Conservation (phyloP, 2,888 invertebrate genomes). For the Amphipoea oculea region DNA sequence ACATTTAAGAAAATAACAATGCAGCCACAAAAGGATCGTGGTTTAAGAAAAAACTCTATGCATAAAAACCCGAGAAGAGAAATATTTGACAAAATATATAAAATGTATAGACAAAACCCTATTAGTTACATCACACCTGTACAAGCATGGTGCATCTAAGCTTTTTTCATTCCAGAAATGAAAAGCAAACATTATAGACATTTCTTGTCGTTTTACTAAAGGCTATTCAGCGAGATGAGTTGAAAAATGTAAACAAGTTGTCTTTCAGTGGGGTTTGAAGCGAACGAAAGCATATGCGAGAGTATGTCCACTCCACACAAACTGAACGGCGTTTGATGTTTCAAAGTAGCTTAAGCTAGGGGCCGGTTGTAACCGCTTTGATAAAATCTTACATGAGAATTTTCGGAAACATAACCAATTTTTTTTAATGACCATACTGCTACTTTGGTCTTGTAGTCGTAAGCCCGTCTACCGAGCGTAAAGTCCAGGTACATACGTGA, state of each 20-base stretch:
- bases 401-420: neutral
- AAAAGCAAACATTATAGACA: constrained; percentile 56
- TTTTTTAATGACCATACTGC: neutral
- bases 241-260: constrained; percentile 62
- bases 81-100: neutral
- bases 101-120: neutral
- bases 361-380: neutral
- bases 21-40: neutral
- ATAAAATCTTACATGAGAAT: constrained; percentile 12
- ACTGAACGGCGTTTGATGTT: constrained; percentile 59
- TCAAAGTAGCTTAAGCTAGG: constrained; percentile 29
- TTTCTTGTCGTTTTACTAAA: constrained; percentile 43
- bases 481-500: neutral
- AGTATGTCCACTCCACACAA: constrained; percentile 59
- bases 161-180: constrained; percentile 43
- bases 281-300: constrained; percentile 43
- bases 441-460: neutral
- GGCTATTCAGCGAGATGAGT: constrained; percentile 61
- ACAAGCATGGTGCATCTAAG: constrained; percentile 2
- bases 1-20: neutral
- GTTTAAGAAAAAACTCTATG: neutral
- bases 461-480: neutral
- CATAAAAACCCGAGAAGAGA: neutral
- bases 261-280: constrained; percentile 55
- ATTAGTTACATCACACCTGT: neutral